These are phyloP conservation scores for Mesoclemmys tuberculata DNA, from an alignment of 2,113 vertebrate genomes.

Conservation along the genomic window DNA sequence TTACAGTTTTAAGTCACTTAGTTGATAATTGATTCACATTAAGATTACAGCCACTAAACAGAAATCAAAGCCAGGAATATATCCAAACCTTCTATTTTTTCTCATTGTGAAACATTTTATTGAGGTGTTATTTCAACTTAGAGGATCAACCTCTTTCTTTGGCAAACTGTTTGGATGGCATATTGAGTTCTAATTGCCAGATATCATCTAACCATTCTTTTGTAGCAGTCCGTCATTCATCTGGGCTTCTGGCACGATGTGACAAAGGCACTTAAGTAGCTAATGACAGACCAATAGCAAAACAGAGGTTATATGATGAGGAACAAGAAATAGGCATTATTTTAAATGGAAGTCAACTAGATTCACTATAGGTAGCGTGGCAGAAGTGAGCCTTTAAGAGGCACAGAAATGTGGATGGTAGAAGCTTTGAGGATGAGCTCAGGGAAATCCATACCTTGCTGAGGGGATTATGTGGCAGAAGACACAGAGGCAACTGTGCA, in stretches of 20 bases:
- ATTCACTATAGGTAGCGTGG: neutral
- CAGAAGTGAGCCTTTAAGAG: neutral
- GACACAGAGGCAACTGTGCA: neutral
- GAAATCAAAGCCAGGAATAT: neutral
- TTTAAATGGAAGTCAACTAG: neutral
- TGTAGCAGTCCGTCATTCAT: neutral
- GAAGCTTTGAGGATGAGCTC: neutral
- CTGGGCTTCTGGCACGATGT: neutral
- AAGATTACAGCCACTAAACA: neutral
- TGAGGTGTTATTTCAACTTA: slow-evolving; percentile 27
- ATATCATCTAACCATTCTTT: neutral
- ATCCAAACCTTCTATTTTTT: slow-evolving; percentile 22
- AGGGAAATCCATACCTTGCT: neutral
- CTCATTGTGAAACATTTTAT: slow-evolving; percentile 21
- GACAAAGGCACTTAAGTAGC: neutral
- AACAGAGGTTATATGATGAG: neutral
- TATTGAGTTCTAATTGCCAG: neutral
- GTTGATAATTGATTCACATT: slow-evolving; percentile 27
- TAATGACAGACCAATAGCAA: neutral
- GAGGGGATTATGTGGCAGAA: accelerated
- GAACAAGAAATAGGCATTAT: neutral
- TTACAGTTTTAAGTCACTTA: neutral
- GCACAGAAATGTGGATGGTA: neutral
- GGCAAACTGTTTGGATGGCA: neutral
- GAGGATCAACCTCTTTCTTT: neutral